Conservation (phyloP, 2,113 vertebrate species). For the Sander lucioperca region DNA sequence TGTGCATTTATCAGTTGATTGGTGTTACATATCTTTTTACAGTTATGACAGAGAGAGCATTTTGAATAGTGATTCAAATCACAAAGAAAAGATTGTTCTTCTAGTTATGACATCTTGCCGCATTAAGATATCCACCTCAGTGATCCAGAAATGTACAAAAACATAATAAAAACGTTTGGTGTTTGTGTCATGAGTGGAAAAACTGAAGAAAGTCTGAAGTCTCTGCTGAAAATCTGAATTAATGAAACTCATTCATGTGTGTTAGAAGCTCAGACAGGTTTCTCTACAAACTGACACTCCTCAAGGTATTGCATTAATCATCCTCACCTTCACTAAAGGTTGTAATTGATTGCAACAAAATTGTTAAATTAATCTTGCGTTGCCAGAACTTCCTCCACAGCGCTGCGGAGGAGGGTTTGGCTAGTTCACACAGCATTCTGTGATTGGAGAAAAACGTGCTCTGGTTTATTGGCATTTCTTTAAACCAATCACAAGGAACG, state of each 20-base stretch:
- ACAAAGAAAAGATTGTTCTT: not conserved
- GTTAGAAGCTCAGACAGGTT: not conserved
- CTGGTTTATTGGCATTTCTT: too few species aligned
- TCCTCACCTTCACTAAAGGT: not conserved
- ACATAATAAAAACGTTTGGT: not conserved
- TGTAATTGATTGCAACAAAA: not conserved
- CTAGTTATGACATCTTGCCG: not conserved
- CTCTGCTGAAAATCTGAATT: not conserved
- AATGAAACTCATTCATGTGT: not conserved
- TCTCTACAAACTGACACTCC: not conserved
- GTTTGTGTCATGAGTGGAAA: not conserved
- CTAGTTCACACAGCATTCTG: too few species aligned
- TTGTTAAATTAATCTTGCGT: too few species aligned
- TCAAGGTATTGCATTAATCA: not conserved
- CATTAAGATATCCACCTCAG: not conserved
- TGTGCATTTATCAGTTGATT: not conserved
- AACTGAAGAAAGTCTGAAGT: not conserved
- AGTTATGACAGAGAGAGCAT: not conserved
- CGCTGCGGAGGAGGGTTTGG: too few species aligned
- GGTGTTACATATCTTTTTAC: not conserved
- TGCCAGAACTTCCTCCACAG: too few species aligned
- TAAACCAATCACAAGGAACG: too few species aligned
- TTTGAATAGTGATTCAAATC: not conserved
- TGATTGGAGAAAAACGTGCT: too few species aligned
- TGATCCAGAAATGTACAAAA: not conserved